Conservation (phyloP, 2,888 invertebrate genomes). For the Cantharis flavilabris region DNA sequence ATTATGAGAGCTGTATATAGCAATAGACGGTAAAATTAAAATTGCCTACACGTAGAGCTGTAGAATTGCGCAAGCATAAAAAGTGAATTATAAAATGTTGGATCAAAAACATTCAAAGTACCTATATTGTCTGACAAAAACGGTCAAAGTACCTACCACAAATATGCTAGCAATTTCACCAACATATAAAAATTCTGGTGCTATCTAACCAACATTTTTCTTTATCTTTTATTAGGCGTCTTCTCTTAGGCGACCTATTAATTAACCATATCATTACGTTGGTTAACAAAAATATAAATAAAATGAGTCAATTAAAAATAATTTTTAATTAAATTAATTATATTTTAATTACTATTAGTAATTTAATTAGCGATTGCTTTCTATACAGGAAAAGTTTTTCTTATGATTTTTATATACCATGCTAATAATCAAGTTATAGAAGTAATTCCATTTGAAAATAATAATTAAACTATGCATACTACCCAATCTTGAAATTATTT, state of each 20-base stretch:
- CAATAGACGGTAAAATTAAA: background rate
- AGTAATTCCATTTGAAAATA: background rate
- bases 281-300: background rate
- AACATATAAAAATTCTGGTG: background rate
- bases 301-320: background rate
- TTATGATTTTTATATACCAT: background rate
- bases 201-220: background rate
- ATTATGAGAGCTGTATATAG: background rate
- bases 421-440: background rate
- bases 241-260: background rate
- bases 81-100: background rate
- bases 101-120: background rate
- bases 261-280: background rate
- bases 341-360: background rate
- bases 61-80: background rate
- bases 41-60: background rate
- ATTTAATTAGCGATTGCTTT: background rate
- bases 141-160: background rate
- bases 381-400: background rate
- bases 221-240: background rate
- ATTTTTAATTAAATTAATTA: background rate
- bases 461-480: background rate
- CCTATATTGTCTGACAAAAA: background rate
- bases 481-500: background rate
- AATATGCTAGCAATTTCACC: background rate